A percentile compares a stretch with the other conserved stretches of the same genome.
Evolutionary conservation across 2,888 invertebrate species (phyloP).

Genomic region (Dryadula phaetusa): DNA sequence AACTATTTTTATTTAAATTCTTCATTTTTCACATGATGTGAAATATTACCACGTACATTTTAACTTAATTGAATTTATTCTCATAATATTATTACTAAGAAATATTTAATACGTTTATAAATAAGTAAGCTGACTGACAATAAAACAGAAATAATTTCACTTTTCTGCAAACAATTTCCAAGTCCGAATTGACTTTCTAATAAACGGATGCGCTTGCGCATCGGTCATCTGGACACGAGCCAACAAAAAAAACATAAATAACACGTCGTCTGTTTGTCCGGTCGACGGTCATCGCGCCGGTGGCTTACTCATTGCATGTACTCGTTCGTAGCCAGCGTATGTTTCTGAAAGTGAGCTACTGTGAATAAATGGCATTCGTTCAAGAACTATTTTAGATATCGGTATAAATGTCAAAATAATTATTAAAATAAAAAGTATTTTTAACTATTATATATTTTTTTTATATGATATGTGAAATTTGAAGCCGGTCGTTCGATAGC

Average conservation of each 20-base stretch:
- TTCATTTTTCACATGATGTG: too few relatives aligned
- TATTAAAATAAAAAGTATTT: too few relatives aligned
- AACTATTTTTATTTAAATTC: too few relatives aligned
- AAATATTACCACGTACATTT: too few relatives aligned
- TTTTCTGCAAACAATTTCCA: constrained; percentile 42
- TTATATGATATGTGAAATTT: too few relatives aligned
- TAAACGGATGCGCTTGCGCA: constrained; percentile 41
- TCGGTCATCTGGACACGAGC: constrained; percentile 48
- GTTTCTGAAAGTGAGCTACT: background rate
- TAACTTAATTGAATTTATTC: too few relatives aligned
- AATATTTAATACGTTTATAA: background rate
- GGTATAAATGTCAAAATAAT: too few relatives aligned
- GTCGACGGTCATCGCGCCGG: constrained; percentile 50
- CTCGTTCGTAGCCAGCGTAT: background rate
- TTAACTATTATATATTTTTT: too few relatives aligned
- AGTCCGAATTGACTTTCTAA: constrained; percentile 43
- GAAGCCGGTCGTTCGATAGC: too few relatives aligned
- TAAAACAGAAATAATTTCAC: constrained; percentile 34
- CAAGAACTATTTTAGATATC: too few relatives aligned
- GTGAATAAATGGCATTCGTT: background rate
- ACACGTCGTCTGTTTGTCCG: constrained; percentile 48
- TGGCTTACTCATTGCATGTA: constrained; percentile 49
- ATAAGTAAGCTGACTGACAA: background rate
- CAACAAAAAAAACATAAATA: constrained; percentile 48
- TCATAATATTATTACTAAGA: too few relatives aligned